These are phyloP conservation scores for Dolichoris vasculosae DNA, from an alignment of 1,140 invertebrate species.

Conservation along the genomic window DNA sequence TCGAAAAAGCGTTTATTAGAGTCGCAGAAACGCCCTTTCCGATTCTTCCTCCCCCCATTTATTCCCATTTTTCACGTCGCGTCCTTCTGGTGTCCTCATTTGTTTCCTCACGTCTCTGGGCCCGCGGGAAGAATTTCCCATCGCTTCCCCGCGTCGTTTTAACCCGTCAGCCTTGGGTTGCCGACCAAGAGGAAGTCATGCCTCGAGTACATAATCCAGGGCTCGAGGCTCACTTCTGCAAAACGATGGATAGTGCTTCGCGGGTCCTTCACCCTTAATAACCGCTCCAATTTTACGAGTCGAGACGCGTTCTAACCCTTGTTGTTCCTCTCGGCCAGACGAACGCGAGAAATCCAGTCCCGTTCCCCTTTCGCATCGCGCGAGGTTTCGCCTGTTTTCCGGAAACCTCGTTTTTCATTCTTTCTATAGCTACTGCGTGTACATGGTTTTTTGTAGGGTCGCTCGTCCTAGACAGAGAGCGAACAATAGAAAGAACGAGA, in stretches of 20 bases:
- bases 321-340: neutral
- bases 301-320: neutral
- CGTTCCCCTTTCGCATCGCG: neutral
- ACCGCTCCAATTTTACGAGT: slow-evolving; percentile 36
- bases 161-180: neutral
- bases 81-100: neutral
- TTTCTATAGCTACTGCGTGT: neutral
- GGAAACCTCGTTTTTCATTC: slow-evolving; percentile 47
- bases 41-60: neutral
- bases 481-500: neutral
- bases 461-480: neutral
- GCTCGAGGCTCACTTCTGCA: slow-evolving; percentile 34
- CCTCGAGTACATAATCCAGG: slow-evolving; percentile 42
- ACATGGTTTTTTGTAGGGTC: slow-evolving; percentile 19
- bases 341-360: slow-evolving; percentile 13
- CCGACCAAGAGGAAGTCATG: neutral
- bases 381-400: neutral
- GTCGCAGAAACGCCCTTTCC: neutral
- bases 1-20: slow-evolving; percentile 21
- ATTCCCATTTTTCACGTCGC: neutral
- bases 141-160: neutral
- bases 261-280: slow-evolving; percentile 30
- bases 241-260: slow-evolving; percentile 21
- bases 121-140: neutral
- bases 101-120: neutral